Evolutionary conservation across 2,113 vertebrate genomes (phyloP).

Genomic region (Melanerpes formicivorus): DNA sequence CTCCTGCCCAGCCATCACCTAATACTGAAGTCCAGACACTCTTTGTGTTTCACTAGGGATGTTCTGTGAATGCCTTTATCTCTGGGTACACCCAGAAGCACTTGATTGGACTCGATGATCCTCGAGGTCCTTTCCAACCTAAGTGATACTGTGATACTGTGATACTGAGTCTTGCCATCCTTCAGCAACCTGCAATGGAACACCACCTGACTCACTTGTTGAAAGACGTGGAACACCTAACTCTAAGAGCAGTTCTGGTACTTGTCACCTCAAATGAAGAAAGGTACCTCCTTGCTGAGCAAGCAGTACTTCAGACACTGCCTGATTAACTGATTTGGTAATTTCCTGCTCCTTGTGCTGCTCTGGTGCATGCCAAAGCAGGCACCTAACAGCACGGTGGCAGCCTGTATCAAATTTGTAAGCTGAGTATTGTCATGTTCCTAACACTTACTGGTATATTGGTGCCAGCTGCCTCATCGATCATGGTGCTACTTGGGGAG

Average conservation of each 20-base stretch:
- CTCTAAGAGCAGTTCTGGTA: not conserved
- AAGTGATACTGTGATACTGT: no score
- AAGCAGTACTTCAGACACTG: not conserved
- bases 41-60: not conserved
- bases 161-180: not conserved
- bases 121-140: no score
- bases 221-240: not conserved
- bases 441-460: not conserved
- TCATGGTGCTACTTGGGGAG: not conserved
- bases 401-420: not conserved
- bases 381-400: fast-evolving
- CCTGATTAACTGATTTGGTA: not conserved
- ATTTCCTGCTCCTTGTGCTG: not conserved
- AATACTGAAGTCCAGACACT: fast-evolving
- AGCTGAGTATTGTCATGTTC: not conserved
- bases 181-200: not conserved
- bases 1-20: not conserved
- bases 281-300: not conserved
- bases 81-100: not conserved
- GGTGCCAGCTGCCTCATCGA: not conserved
- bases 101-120: no score
- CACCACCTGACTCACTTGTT: not conserved
- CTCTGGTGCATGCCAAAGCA: not conserved
- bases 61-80: not conserved
- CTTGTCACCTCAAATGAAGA: not conserved